Evolutionary conservation across 2,113 vertebrate species (phyloP).

Genomic region (Loxodonta africana): DNA sequence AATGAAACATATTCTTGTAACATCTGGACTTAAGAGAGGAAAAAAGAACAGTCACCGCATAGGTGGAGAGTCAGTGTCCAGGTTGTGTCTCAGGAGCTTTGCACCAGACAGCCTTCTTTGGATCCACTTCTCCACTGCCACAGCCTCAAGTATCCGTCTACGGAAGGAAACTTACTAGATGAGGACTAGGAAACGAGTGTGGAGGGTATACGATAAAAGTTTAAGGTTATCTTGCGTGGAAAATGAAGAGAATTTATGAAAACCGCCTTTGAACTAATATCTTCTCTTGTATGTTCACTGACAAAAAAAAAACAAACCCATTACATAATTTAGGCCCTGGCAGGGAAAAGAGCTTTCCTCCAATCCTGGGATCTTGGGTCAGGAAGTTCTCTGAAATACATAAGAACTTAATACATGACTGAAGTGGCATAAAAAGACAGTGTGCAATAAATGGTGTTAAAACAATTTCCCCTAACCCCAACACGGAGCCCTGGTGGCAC

Average conservation of each 20-base stretch:
- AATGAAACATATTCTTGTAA: not conserved
- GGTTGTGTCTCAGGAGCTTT: not conserved
- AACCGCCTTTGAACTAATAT: not conserved
- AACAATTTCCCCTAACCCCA: not conserved
- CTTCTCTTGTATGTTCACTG: not conserved
- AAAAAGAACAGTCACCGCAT: not conserved
- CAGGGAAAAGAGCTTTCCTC: not conserved
- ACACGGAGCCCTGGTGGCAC: not conserved
- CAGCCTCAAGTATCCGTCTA: not conserved
- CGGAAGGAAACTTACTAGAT: not conserved
- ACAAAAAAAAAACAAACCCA: not conserved
- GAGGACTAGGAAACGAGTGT: not conserved
- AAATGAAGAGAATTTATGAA: not conserved
- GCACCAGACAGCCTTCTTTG: not conserved
- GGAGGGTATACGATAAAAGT: not conserved
- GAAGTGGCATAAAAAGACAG: not conserved
- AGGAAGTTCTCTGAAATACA: not conserved
- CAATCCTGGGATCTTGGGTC: not conserved
- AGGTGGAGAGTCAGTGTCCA: not conserved
- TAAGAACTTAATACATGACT: not conserved
- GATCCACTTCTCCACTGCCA: not conserved
- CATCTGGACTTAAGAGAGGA: not conserved
- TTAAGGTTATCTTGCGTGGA: not conserved
- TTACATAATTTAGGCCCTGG: not conserved
- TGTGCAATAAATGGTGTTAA: not conserved